phyloP scores from a whole-genome alignment of 2,888 invertebrate species.

The Chouioia cunea region DNA sequence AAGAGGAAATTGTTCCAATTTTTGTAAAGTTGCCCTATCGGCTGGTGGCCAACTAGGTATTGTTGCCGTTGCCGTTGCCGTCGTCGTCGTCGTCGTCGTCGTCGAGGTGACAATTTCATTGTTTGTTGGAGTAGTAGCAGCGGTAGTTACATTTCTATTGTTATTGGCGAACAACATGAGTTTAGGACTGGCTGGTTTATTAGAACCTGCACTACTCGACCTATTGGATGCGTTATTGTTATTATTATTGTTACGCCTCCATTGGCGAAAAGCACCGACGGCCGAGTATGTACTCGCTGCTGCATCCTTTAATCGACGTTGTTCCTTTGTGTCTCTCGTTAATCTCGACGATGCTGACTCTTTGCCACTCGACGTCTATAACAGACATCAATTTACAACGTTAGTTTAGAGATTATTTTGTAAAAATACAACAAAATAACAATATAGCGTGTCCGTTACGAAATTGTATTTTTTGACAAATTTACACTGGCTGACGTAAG shows the following conservation, averaged over 20 bases:
- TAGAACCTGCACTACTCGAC: conserved; percentile 52
- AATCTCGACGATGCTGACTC: conserved; percentile 45
- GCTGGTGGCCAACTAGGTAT: conserved; percentile 18
- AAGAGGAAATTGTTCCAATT: conserved; percentile 62
- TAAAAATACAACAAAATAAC: too few relatives aligned
- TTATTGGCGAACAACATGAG: too few relatives aligned
- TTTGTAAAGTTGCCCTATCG: conserved; percentile 47
- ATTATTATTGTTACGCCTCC: conserved; percentile 54
- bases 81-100: not conserved
- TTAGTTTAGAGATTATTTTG: not conserved
- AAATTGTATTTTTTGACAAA: too few relatives aligned
- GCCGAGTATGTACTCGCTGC: conserved; percentile 51
- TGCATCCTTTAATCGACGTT: conserved; percentile 54
- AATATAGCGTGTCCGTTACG: too few relatives aligned
- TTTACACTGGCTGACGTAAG: too few relatives aligned
- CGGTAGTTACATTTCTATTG: too few relatives aligned
- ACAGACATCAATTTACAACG: conserved; percentile 26
- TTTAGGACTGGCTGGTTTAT: not conserved
- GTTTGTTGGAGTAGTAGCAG: too few relatives aligned
- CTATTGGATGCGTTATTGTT: conserved; percentile 43
- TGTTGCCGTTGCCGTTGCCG: not conserved
- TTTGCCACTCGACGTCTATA: conserved; percentile 56
- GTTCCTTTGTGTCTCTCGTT: conserved; percentile 49
- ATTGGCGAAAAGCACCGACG: conserved; percentile 60
- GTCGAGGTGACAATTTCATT: too few relatives aligned